Percentiles rank a stretch among this genome's conserved stretches.
Conservation (phyloP, 2,888 invertebrate genomes). For the Mantis religiosa region DNA sequence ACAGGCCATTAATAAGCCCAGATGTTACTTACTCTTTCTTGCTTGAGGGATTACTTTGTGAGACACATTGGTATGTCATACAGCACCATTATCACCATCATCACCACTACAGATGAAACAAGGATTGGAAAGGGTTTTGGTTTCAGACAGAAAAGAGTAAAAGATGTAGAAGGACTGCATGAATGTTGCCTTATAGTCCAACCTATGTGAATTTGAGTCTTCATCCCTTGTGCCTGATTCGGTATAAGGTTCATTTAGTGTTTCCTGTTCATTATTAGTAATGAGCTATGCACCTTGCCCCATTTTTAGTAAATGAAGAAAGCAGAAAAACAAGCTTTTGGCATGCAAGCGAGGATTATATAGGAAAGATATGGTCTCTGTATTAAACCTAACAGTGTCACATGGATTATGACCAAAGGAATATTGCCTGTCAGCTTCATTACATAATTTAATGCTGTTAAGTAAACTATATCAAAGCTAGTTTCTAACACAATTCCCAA, state of each 20-base stretch:
- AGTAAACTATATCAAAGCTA: no score
- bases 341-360: background rate
- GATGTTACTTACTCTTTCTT: background rate
- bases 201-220: background rate
- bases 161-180: background rate
- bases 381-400: background rate
- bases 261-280: background rate
- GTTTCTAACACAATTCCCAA: no score
- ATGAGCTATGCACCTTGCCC: background rate
- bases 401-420: no score
- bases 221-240: background rate
- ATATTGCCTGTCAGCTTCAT: no score
- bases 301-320: background rate
- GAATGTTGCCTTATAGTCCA: background rate
- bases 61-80: background rate
- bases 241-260: background rate
- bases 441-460: no score
- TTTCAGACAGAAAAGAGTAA: background rate
- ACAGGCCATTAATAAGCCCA: background rate
- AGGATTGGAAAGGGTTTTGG: background rate
- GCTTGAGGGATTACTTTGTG: background rate
- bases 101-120: background rate
- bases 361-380: background rate
- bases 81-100: background rate
- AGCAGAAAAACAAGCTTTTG: background rate